Base-by-base conservation (phyloP, 2,888 invertebrate species). In the Parnassius apollo region DNA sequence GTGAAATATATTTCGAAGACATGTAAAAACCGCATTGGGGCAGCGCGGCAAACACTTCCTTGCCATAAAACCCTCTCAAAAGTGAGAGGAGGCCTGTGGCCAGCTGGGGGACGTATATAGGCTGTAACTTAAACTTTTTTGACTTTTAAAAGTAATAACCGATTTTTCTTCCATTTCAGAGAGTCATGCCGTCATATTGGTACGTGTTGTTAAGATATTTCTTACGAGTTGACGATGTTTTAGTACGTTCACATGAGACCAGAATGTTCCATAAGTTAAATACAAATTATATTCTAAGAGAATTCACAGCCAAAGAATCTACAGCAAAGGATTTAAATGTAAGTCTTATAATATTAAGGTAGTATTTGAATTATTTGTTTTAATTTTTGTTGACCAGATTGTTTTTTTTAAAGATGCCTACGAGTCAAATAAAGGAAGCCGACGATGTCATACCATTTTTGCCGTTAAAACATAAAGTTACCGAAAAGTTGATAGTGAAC, bases 121-220 rank as follows among this genome's bases (percentile, higher is more conserved):
- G 18, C 18, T 18, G 18, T 18, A 18, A 18, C 18, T 18, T 18
- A 18, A 18, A 18, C 18, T 18, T 18, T 18, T 18, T 18, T 18
- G 1, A 18, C 18, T 18, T 18, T 35, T 35, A 35, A 7, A 35
- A 35, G 35, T 7, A 35, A 35, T 35, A 35, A 35, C 35, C 35
- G 7, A 35, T 35, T 35, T 35, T 35, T 35, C 22, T 44, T n/a
- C 46, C 7, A 50, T 80, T 72, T 64, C 91, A 98, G 98, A 95
- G 99, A 78, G 98, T 98, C 1, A 99, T 99, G 99, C 97, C 98
- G 0, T 94, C 95, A 50, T 96, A 97, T 69, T 98, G 98, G 91
- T 99, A 97, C 82, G 94, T 98, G 57, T 92, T 99, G 9, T 87
- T 97, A 64, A 93, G 99, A 71, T 98, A 96, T 81, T 99, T 98